phyloP scores from a whole-genome alignment of 2,888 invertebrate genomes.

The Drosophila meridiana region DNA sequence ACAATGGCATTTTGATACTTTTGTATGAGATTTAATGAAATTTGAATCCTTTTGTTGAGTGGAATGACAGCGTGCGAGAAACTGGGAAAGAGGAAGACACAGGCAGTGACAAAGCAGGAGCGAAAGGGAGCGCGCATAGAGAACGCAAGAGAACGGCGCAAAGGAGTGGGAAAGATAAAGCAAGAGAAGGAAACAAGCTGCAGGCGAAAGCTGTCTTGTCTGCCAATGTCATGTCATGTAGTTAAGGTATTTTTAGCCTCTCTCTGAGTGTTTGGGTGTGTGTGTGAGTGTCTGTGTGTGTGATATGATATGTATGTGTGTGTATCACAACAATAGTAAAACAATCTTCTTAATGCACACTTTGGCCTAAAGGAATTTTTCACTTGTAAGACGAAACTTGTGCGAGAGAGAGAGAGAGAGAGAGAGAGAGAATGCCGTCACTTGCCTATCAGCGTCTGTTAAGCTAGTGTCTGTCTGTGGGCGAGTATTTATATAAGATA shows the following conservation, averaged over 20 bases:
- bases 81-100: constrained; percentile 25
- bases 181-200: constrained; percentile 45
- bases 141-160: background rate
- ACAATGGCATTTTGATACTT: constrained; percentile 80
- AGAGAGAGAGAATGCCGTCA: constrained; percentile 13
- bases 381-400: constrained; percentile 72
- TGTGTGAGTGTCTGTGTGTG: constrained; percentile 30
- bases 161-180: constrained; percentile 6
- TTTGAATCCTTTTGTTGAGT: constrained; percentile 81
- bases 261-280: constrained; percentile 32
- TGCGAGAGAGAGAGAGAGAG: background rate
- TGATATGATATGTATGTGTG: constrained; percentile 38
- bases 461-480: constrained; percentile 40
- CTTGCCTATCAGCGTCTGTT: constrained; percentile 60
- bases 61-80: constrained; percentile 61
- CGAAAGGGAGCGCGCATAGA: constrained; percentile 4
- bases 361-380: constrained; percentile 81
- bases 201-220: constrained; percentile 61
- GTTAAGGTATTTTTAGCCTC: constrained; percentile 60
- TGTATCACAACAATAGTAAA: constrained; percentile 78
- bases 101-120: constrained; percentile 4
- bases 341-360: constrained; percentile 81
- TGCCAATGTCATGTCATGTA: constrained; percentile 65
- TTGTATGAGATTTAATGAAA: constrained; percentile 81
- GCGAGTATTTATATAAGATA: constrained; percentile 29